Evolutionary conservation across 2,113 vertebrate genomes (phyloP).

Genomic region (Macquaria australasica): DNA sequence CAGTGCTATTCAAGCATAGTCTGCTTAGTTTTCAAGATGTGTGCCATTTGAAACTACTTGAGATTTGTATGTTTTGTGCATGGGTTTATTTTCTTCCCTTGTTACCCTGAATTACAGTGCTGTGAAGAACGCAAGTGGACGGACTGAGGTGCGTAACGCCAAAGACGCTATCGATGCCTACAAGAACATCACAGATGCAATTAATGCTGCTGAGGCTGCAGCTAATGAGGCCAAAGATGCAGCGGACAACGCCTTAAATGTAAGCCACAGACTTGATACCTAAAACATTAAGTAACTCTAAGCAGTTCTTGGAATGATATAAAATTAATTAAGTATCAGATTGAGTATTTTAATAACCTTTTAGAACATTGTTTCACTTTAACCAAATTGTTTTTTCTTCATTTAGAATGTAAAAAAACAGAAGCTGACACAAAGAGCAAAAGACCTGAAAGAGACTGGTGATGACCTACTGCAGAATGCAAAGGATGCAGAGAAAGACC

Average conservation of each 20-base stretch:
- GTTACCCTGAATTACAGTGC: constrained; percentile 77
- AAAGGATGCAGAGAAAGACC: constrained; percentile 72
- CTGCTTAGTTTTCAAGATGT: background rate
- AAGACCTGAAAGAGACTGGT: constrained; percentile 84
- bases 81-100: background rate
- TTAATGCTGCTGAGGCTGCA: constrained; percentile 90
- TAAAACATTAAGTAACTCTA: background rate
- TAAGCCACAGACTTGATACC: constrained; percentile 65
- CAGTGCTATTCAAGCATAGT: background rate
- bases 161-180: constrained; percentile 92
- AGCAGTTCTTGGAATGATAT: background rate
- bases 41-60: background rate
- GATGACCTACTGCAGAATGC: constrained; percentile 82
- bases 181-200: constrained; percentile 91
- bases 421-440: constrained; percentile 87
- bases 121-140: constrained; percentile 86
- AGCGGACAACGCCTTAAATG: constrained; percentile 88
- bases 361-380: background rate
- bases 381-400: background rate
- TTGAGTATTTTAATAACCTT: background rate
- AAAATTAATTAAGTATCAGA: background rate
- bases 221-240: constrained; percentile 89
- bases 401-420: constrained; percentile 88
- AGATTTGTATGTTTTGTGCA: background rate
- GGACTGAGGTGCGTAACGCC: constrained; percentile 87